Conservation (phyloP, 2,888 invertebrate genomes). For the Diplolepis rosae region DNA sequence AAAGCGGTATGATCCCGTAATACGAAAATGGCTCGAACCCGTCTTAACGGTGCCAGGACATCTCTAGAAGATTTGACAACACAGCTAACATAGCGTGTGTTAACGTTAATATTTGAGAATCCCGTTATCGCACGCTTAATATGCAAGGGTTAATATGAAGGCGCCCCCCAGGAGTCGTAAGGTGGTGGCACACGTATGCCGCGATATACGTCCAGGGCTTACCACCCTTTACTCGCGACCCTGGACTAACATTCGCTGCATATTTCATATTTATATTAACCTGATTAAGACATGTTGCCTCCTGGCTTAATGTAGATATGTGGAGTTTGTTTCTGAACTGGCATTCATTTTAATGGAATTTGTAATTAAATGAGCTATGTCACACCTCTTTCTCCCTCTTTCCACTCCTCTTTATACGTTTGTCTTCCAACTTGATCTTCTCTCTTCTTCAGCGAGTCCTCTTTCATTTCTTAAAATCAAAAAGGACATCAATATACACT, state of each 20-base stretch:
- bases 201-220: constrained; percentile 57
- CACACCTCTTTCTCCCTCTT: constrained; percentile 54
- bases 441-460: constrained; percentile 42
- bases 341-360: constrained; percentile 74
- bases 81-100: not conserved
- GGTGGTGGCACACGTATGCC: constrained; percentile 68
- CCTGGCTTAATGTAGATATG: constrained; percentile 72
- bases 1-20: too few species aligned
- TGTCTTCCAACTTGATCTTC: constrained; percentile 44
- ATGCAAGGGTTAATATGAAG: constrained; percentile 73
- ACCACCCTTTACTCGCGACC: constrained; percentile 62
- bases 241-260: constrained; percentile 66
- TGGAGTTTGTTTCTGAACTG: constrained; percentile 73
- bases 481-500: too few species aligned
- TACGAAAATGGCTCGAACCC: not conserved
- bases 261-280: constrained; percentile 75
- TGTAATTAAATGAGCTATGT: constrained; percentile 72
- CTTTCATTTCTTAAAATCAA: constrained; percentile 45
- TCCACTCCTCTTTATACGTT: constrained; percentile 44
- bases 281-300: constrained; percentile 73
- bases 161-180: constrained; percentile 73
- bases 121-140: constrained; percentile 71
- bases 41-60: not conserved
- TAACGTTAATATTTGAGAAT: constrained; percentile 69
- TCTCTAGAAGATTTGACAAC: not conserved